Conservation (phyloP, 2,113 vertebrate genomes). For the Crypturellus undulatus region DNA sequence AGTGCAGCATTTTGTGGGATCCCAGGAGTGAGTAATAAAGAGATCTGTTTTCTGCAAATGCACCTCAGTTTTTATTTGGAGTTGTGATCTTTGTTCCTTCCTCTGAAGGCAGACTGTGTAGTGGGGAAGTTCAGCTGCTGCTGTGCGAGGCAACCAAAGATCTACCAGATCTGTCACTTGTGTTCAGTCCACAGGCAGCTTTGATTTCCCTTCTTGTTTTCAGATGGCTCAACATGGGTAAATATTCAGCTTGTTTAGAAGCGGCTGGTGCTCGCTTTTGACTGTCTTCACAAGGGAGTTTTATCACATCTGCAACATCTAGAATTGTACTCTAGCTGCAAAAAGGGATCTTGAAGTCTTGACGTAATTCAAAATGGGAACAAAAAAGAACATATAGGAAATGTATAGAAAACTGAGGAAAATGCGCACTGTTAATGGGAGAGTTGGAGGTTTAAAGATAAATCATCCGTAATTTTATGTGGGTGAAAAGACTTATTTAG, state of each 20-base stretch:
- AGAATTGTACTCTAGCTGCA: neutral
- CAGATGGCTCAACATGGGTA: neutral
- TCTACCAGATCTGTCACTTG: rapidly evolving
- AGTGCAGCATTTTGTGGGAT: neutral
- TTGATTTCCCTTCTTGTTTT: neutral
- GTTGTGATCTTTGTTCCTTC: neutral
- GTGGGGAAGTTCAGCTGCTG: neutral
- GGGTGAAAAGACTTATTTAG: neutral
- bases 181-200: neutral
- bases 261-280: neutral
- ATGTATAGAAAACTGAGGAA: neutral
- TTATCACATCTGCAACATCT: neutral
- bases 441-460: neutral
- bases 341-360: neutral
- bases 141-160: rapidly evolving
- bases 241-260: neutral
- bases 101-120: neutral
- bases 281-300: neutral
- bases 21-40: neutral
- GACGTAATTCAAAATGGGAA: neutral
- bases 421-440: neutral
- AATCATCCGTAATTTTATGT: neutral
- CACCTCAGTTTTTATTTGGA: neutral
- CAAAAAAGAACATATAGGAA: neutral
- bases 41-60: neutral